These are phyloP conservation scores for Chelmon rostratus DNA, from an alignment of 2,797 vertebrate species.

Conservation along the genomic window DNA sequence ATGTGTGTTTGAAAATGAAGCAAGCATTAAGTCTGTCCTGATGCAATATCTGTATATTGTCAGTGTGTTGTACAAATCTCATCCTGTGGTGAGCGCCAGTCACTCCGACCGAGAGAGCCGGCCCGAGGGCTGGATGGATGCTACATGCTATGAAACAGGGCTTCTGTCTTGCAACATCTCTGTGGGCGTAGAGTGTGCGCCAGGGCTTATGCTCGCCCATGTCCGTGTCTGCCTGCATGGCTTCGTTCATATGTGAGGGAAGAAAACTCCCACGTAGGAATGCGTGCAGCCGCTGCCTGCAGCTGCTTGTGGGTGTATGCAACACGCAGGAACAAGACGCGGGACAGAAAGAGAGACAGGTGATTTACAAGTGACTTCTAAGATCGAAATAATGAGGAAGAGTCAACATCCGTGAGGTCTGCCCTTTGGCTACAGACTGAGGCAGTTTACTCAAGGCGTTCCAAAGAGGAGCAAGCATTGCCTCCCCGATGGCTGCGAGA, in stretches of 20 bases:
- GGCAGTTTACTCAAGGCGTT: conserved; percentile 45
- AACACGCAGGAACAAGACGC: conserved; percentile 16
- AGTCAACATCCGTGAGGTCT: conserved; percentile 31
- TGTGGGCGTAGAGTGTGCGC: conserved; percentile 39
- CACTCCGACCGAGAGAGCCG: conserved; percentile 46
- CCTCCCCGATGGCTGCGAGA: conserved; percentile 45
- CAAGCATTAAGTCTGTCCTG: conserved; percentile 38
- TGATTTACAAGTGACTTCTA: conserved; percentile 47
- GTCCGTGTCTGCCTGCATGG: conserved; percentile 21
- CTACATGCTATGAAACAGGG: conserved; percentile 47
- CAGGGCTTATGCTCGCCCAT: conserved; percentile 21
- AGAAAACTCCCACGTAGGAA: conserved; percentile 47
- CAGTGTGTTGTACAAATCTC: conserved; percentile 48
- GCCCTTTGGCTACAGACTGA: conserved; percentile 40
- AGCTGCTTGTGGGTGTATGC: conserved; percentile 54
- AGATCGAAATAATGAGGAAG: conserved; percentile 45
- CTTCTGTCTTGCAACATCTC: conserved; percentile 53
- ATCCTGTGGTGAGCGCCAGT: conserved; percentile 50
- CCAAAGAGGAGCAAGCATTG: conserved; percentile 43
- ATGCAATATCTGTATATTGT: conserved; percentile 36
- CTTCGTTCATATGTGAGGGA: conserved; percentile 38
- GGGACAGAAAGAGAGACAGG: conserved; percentile 37
- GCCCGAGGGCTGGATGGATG: conserved; percentile 62
- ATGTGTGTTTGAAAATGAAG: conserved; percentile 33
- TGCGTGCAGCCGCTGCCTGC: conserved; percentile 44